phyloP scores from a whole-genome alignment of 2,113 vertebrate species.

The Calyptommatus sinebrachiatus region DNA sequence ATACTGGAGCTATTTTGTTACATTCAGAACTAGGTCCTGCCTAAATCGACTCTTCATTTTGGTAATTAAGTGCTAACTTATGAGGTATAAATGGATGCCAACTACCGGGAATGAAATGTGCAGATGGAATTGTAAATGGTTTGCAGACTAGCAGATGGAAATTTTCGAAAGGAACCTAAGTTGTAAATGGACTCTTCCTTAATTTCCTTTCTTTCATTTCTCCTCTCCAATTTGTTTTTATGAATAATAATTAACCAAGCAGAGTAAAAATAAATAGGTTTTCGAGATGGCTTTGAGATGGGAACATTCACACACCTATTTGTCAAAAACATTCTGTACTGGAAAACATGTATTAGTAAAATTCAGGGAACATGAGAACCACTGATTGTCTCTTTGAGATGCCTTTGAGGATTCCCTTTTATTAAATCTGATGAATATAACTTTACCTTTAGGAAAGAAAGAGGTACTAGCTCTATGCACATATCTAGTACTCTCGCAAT shows the following conservation, averaged over 20 bases:
- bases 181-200: background rate
- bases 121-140: background rate
- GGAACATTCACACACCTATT: no score
- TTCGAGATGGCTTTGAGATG: no score
- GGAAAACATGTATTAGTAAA: no score
- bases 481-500: no score
- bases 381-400: background rate
- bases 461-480: no score
- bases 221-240: background rate
- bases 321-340: no score
- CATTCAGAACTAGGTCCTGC: constrained; percentile 24
- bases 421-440: background rate
- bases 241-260: background rate
- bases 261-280: no score
- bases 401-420: background rate
- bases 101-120: background rate
- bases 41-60: constrained; percentile 3
- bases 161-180: background rate
- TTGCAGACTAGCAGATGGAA: background rate
- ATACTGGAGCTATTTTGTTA: constrained; percentile 47
- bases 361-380: background rate
- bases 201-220: background rate
- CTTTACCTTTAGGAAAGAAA: no score
- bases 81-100: background rate
- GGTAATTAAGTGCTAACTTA: constrained; percentile 20